Conservation (phyloP, 2,113 vertebrate species). For the Camelus bactrianus region DNA sequence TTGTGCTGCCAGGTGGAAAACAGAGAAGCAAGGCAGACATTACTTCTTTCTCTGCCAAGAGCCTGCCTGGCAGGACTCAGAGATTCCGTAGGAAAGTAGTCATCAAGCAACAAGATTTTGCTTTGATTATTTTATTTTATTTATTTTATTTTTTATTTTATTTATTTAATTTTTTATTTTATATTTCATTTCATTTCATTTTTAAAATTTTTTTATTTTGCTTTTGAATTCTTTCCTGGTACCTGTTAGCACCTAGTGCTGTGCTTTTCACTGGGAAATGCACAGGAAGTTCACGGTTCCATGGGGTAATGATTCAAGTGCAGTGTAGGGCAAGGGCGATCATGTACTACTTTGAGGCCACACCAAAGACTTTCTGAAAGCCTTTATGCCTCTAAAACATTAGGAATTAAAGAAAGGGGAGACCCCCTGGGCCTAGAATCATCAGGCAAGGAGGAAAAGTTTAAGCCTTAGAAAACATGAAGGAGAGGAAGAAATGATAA, state of each 20-base stretch:
- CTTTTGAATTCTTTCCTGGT: not conserved
- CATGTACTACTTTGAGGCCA: not conserved
- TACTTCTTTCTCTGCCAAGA: not conserved
- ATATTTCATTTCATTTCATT: too few relatives aligned
- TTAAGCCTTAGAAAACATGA: not conserved
- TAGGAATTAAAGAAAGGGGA: not conserved
- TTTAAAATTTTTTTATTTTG: not conserved
- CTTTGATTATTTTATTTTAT: not conserved
- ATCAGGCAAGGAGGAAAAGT: not conserved
- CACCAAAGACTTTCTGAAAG: not conserved
- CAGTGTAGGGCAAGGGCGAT: not conserved
- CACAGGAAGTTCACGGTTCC: not conserved
- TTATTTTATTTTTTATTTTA: too few relatives aligned
- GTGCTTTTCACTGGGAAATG: not conserved
- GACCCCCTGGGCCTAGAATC: not conserved
- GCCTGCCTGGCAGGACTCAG: not conserved
- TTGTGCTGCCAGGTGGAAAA: not conserved
- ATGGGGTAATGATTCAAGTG: not conserved
- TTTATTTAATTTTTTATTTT: too few relatives aligned
- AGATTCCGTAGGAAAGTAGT: not conserved
- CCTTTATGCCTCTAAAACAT: not conserved
- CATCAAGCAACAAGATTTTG: not conserved
- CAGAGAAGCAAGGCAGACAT: not conserved
- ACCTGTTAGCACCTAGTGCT: not conserved
- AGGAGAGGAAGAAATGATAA: not conserved